These are phyloP conservation scores for Tenthredo notha DNA, from an alignment of 2,888 invertebrate genomes.

Conservation along the genomic window DNA sequence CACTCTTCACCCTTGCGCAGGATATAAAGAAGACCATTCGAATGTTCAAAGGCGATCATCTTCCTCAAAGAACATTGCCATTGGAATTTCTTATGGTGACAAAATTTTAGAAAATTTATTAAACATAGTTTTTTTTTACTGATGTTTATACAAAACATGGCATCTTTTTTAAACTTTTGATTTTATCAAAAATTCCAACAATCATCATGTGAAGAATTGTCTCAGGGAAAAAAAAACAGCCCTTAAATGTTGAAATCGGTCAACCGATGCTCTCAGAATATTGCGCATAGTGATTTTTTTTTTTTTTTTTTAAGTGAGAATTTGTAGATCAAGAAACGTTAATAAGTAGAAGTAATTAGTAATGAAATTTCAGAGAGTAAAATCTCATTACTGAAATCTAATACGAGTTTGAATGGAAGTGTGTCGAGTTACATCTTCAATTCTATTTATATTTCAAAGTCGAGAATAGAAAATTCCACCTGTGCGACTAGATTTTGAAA, in stretches of 20 bases:
- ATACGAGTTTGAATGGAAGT: no score
- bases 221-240: background rate
- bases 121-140: background rate
- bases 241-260: background rate
- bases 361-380: no score
- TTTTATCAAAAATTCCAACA: background rate
- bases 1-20: no score
- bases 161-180: background rate
- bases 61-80: background rate
- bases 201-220: background rate
- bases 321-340: background rate
- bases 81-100: no score
- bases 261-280: no score
- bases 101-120: background rate
- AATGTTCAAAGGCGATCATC: background rate
- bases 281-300: background rate
- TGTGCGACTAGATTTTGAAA: no score
- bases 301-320: background rate
- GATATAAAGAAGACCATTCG: no score
- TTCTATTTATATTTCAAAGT: no score
- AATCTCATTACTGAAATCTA: no score
- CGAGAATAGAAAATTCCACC: no score
- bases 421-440: no score
- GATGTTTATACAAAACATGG: background rate
- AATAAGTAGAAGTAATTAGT: background rate